Conservation (phyloP, 2,888 invertebrate species). For the Agrochola macilenta region DNA sequence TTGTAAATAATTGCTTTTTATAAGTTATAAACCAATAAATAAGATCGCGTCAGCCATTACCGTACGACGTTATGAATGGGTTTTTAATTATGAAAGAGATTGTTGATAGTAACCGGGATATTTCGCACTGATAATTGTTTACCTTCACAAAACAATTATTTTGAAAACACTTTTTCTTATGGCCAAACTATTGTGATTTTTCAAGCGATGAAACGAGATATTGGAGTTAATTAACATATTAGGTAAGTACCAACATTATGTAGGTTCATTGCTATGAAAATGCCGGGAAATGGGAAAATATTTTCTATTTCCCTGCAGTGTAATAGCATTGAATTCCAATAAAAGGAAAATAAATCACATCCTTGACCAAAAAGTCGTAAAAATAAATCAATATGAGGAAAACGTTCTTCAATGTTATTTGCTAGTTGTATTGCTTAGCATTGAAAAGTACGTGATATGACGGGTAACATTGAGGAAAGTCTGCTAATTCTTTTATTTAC, state of each 20-base stretch:
- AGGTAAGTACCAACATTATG: too few species aligned
- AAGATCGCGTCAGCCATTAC: conserved; percentile 26
- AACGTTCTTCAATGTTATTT: conserved; percentile 59
- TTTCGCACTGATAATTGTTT: conserved; percentile 7
- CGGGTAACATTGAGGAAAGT: conserved; percentile 57
- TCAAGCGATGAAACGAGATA: neutral
- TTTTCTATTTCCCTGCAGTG: neutral
- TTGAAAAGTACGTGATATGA: conserved; percentile 65
- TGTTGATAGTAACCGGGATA: conserved; percentile 29
- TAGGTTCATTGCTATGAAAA: neutral
- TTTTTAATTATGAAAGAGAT: conserved; percentile 38
- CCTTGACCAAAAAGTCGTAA: conserved; percentile 45
- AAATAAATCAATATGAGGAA: conserved; percentile 55
- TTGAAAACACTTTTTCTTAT: neutral
- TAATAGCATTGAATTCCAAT: neutral
- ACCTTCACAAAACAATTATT: neutral
- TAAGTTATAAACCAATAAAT: conserved; percentile 44
- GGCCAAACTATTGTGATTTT: neutral
- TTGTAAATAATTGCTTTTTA: conserved; percentile 59
- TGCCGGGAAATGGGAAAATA: neutral
- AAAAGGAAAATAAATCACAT: conserved; percentile 30
- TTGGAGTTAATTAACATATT: neutral
- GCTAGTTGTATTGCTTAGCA: conserved; percentile 37
- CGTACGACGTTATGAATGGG: conserved; percentile 20
- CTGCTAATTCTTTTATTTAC: conserved; percentile 40